Conservation (phyloP, 2,888 invertebrate species). For the Crematogaster levior region DNA sequence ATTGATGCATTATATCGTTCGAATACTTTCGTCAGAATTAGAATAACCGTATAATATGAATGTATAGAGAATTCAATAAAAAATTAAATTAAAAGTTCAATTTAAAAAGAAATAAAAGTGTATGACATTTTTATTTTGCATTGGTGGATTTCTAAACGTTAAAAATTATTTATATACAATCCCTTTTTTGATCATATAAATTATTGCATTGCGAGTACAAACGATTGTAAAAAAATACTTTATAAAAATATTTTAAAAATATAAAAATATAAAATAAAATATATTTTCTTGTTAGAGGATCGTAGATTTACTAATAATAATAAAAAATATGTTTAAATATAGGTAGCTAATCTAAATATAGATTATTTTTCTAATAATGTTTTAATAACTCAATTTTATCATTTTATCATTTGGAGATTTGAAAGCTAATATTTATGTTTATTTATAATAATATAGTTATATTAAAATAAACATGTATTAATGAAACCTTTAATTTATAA, state of each 20-base stretch:
- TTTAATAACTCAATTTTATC: not conserved
- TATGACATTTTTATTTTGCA: not conserved
- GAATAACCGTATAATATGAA: not conserved
- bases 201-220: conserved; percentile 19
- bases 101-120: not conserved
- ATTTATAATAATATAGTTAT: not conserved
- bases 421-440: not conserved
- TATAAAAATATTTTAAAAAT: not conserved
- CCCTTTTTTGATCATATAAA: not conserved
- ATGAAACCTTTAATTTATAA: conserved; percentile 1
- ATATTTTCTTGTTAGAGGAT: not conserved
- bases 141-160: not conserved
- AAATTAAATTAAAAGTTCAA: not conserved
- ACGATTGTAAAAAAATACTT: not conserved
- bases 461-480: not conserved
- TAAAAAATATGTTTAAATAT: not conserved
- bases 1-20: not conserved
- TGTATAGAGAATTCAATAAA: not conserved
- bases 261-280: not conserved
- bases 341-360: not conserved
- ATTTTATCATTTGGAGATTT: not conserved
- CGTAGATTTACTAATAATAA: not conserved
- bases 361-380: conserved; percentile 18
- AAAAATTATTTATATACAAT: not conserved
- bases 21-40: not conserved